Conservation (phyloP, 2,888 invertebrate species). For the Nomada lathburiana region DNA sequence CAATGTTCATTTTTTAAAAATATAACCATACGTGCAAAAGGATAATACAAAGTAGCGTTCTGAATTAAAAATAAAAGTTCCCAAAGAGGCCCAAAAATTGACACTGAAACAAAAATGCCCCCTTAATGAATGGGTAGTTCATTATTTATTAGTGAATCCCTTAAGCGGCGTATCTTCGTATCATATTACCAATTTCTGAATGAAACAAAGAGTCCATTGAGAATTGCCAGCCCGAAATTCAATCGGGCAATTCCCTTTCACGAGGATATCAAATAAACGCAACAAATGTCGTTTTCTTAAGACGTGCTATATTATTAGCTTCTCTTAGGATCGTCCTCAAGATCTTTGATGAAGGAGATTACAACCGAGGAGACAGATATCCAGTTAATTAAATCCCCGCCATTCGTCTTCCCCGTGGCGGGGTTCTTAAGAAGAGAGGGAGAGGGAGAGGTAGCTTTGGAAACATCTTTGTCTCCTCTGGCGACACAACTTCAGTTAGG, state of each 20-base stretch:
- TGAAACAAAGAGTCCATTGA: background rate
- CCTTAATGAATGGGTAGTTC: no score
- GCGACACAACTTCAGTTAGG: conserved; percentile 38
- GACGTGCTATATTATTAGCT: conserved; percentile 27
- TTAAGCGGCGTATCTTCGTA: no score
- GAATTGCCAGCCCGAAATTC: background rate
- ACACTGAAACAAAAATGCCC: no score
- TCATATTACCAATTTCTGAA: background rate
- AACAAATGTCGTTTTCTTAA: background rate
- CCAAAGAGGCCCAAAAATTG: no score
- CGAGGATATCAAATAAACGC: background rate
- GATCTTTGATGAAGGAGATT: conserved; percentile 51
- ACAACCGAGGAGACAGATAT: conserved; percentile 53
- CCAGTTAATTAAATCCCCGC: conserved; percentile 71
- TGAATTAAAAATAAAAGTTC: no score
- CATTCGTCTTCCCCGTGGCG: conserved; percentile 12
- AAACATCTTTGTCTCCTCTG: conserved; percentile 62
- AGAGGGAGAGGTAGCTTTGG: conserved; percentile 38
- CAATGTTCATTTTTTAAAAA: no score
- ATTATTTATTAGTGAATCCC: no score
- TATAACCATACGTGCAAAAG: no score
- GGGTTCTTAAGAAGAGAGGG: conserved; percentile 31
- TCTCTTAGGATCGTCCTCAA: conserved; percentile 13
- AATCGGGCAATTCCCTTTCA: background rate
- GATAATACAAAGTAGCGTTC: no score